Base-by-base conservation (phyloP, 2,888 invertebrate genomes). In the Folsomia candida region DNA sequence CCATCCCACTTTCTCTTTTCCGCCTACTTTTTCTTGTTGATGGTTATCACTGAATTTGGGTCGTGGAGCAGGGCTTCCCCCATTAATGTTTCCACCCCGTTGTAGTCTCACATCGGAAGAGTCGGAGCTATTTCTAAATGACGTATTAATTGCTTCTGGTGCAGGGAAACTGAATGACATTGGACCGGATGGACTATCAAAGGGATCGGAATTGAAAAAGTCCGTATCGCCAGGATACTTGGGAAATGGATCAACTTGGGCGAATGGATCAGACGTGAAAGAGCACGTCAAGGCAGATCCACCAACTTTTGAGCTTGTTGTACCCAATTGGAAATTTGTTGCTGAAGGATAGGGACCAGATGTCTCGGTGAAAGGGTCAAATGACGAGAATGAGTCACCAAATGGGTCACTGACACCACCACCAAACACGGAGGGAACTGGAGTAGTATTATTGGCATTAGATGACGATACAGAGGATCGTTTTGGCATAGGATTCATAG, bases 371-470 rank as follows among this genome's bases (percentile, higher is more conserved):
- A 77, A 79, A 11, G 80, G 79, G 61, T 89, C 88, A 81, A 91
- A 91, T 47, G 90, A 90, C 83, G n/a, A n/a, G 37, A 37, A 37
- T 14, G 37, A 37, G 37, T 91, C 91, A 3, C 90, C 91, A 81
- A 81, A 81, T n/a, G 80, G 80, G 65, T 81, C 80, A 67, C 37
- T 66, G 54, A 90, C 90, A 0, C 90, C 90, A 85, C 90, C 90
- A 28, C 60, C 51, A 22, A 64, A 37, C 51, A 72, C 28, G 27
- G 83, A 69, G 82, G 83, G 76, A 85, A 85, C 28, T 84, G 84
- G 78, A 84, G 76, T 73, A 2, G 74, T 71, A 51, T 74, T 74
- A 47, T 69, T 74, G 4, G 67, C 68, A 64, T 70, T 72, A 14
- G 70, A 67, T 29, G 72, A 70, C 1, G 74, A 71, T 27, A 74